Base-by-base conservation (phyloP, 2,113 vertebrate species). In the Rana temporaria region DNA sequence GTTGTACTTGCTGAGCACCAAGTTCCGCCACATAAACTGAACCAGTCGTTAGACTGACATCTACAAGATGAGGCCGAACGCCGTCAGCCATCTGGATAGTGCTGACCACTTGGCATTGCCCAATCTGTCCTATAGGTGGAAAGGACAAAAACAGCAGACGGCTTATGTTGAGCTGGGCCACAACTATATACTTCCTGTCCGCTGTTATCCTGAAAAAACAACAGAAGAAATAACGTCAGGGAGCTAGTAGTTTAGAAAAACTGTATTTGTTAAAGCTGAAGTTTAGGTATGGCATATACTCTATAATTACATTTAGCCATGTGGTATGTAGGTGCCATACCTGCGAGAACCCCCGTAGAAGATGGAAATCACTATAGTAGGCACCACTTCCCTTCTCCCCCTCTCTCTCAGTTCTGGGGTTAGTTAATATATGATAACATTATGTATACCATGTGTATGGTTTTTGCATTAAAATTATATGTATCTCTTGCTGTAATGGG, bases 21-120 rank as follows among this genome's bases (percentile, higher is more conserved):
- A 99, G 96, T 87, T 99, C 96, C 4, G 97, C 98, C 48, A 99
- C 94, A 1, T 97, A 99, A 85, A 99, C 80, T 0, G 93, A 95
- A 70, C 96, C 95, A 0, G 89, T 95, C 85, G 90, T 95, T 75
- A 90, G 81, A 71, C 96, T 95, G 17, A 99, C 82, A 59, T 97
- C 97, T 24, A 99, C 88, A 76, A 99, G 90, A 83, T 99, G 98
- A 0, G 98, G 98, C 72, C 93, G 95, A 75, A 96, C 93, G 8
- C 95, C 92, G 0, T 96, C 94, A 0, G 95, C 94, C 73, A 99
- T 89, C 85, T 99, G 97, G 87, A 99, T 90, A 5, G 91, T 90
- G 82, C 88, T 92, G 78, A 93, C 86, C 83, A 98, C 90, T 26
- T 80, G 87, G 85, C 98, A 99, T 77, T 93, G 84, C 3, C 97